Evolutionary conservation across 2,797 vertebrate genomes (phyloP).

Genomic region (Clarias laeviceps): DNA sequence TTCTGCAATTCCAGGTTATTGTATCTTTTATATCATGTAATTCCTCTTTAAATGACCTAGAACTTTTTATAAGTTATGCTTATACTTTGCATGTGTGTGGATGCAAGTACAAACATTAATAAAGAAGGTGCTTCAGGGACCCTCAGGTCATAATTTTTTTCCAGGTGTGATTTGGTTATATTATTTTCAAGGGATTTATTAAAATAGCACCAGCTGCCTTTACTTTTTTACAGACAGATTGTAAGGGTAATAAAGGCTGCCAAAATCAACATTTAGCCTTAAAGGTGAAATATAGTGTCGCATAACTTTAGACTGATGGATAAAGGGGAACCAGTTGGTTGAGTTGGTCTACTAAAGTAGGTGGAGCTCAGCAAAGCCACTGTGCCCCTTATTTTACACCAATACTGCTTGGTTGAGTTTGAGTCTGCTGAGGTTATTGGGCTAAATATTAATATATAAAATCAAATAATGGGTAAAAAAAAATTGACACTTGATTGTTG

Average conservation of each 20-base stretch:
- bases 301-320: neutral
- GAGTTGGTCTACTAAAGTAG: neutral
- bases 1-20: neutral
- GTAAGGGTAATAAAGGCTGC: neutral
- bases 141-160: slow-evolving; percentile 14
- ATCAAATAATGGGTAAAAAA: neutral
- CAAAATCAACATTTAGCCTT: neutral
- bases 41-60: neutral
- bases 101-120: neutral
- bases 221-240: neutral
- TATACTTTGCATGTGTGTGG: neutral
- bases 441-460: neutral
- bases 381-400: neutral
- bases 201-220: neutral
- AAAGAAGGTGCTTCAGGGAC: neutral
- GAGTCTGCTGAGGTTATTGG: neutral
- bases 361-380: neutral
- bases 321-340: slow-evolving; percentile 16
- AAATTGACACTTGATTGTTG: too few species aligned
- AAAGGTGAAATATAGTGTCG: neutral
- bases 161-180: slow-evolving; percentile 34
- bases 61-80: neutral
- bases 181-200: slow-evolving; percentile 30
- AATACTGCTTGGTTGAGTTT: neutral
- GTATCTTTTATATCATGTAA: neutral